A percentile compares a stretch with the other conserved stretches of the same genome.
Evolutionary conservation across 2,797 vertebrate species (phyloP).

Genomic region (Kryptolebias ocellatus): DNA sequence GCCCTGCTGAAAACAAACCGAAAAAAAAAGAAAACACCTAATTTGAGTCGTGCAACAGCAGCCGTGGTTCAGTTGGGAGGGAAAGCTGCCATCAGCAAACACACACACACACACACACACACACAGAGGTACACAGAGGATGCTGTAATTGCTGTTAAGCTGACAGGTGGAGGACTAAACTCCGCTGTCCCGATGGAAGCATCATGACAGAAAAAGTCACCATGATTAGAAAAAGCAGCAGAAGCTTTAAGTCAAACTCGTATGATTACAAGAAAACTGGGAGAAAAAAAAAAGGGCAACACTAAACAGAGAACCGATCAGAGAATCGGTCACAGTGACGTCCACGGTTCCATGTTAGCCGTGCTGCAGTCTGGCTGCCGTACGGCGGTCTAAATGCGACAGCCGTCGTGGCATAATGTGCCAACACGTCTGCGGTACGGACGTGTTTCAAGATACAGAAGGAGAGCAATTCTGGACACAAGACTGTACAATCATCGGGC

Average conservation of each 20-base stretch:
- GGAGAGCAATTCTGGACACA: no score
- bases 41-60: slow-evolving; percentile 9
- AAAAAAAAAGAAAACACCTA: background rate
- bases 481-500: no score
- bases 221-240: slow-evolving; percentile 38
- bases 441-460: no score
- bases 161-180: slow-evolving; percentile 31
- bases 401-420: no score
- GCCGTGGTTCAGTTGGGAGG: slow-evolving; percentile 29
- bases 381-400: no score
- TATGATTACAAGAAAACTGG: slow-evolving; percentile 29
- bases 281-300: slow-evolving; percentile 8
- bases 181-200: slow-evolving; percentile 2
- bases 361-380: no score
- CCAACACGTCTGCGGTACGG: no score
- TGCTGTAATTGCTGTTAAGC: slow-evolving; percentile 26
- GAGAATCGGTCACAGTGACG: no score
- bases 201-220: slow-evolving; percentile 44
- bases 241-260: background rate
- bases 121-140: slow-evolving; percentile 3
- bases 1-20: background rate
- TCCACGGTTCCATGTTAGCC: no score
- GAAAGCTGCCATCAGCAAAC: slow-evolving; percentile 31
- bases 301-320: no score
- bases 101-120: slow-evolving; percentile 13